Base-by-base conservation (phyloP, 2,888 invertebrate genomes). In the Hyposoter didymator region DNA sequence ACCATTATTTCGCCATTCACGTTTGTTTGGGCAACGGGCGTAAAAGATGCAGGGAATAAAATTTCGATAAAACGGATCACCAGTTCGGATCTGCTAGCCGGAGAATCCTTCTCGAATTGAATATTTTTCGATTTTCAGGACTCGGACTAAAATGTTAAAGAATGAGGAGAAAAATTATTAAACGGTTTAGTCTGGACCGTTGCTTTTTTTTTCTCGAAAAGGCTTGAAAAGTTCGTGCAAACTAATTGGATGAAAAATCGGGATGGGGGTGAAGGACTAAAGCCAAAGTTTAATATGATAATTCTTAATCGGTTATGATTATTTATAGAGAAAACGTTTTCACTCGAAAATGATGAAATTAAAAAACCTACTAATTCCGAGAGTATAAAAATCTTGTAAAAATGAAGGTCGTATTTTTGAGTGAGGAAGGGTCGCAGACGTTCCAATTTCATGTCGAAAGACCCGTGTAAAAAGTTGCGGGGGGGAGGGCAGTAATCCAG, bases 401-500 rank as follows among this genome's bases (percentile, higher is more conserved):
- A 59, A 28, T 6, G 6, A 28, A 2, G 10, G 14, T 12, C 22
- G 39, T 14, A 43, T 12, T n/a, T 72, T 72, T 0, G 19, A 12
- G 35, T 28, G 6, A n/a, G 2, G 4, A 28, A 35, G 32, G 19
- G 17, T 32, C 3, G 6, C 3, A 32, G 35, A 45, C 12, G 32
- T 67, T 39, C 43, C 10, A 6, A 55, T 43, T 78, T 69, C 12
- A 28, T 19, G 43, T 49, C 55, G 28, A 67, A 52, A 17, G 32
- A 10, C 78, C 67, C 78, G 14, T 78, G 43, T 7, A 47, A 19
- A 28, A 49, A 49, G 64, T 64, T 66, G 35, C 43, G 73, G 17
- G 73, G 62, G 70, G 62, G 84, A 80, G 82, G 75, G 78, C 82
- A 79, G 78, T 79, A 49, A 85, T 83, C 85, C 67, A 78, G 73